These are phyloP conservation scores for Nothoprocta pentlandii DNA, from an alignment of 2,113 vertebrate species.

Conservation along the genomic window DNA sequence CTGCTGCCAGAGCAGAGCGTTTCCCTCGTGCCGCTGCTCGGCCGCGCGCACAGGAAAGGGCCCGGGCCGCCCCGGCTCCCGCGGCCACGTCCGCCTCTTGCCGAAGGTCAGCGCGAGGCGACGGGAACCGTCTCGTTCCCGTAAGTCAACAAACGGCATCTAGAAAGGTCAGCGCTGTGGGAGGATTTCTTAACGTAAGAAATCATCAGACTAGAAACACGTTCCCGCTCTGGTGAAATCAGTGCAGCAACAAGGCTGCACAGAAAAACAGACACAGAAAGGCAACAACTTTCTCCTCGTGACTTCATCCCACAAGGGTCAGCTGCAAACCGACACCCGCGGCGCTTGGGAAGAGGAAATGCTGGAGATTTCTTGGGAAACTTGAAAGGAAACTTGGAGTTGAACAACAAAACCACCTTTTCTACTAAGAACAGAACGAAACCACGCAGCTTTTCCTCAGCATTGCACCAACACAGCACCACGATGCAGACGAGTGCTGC, in stretches of 20 bases:
- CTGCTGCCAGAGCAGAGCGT: background rate
- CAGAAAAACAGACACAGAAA: constrained; percentile 39
- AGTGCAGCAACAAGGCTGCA: background rate
- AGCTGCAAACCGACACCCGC: background rate
- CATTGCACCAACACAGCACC: rapidly evolving
- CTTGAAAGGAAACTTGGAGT: background rate
- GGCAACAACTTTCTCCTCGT: constrained; percentile 57
- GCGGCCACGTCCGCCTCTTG: background rate
- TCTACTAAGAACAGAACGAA: background rate
- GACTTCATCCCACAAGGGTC: constrained; percentile 43
- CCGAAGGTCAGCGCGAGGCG: background rate
- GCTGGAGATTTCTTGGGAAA: constrained; percentile 12
- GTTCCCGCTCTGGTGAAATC: constrained; percentile 1
- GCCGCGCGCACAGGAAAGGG: background rate
- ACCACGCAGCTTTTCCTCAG: background rate
- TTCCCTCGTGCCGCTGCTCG: background rate
- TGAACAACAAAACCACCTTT: background rate
- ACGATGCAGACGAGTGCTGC: background rate
- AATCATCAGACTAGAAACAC: constrained; percentile 43
- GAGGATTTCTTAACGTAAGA: constrained; percentile 45
- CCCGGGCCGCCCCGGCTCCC: background rate
- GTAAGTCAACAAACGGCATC: constrained; percentile 51
- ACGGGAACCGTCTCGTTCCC: background rate
- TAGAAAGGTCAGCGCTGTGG: constrained; percentile 50
- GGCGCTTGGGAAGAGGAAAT: background rate